These are phyloP conservation scores for Drosophila melanogaster DNA, from an alignment of 1,140 invertebrate genomes.

Conservation along the genomic window Release_6_plus_ISO1_MT NT_033777.3:24467501-24468000, in stretches of 20 bases:
- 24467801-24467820: constrained; percentile 44
- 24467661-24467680: constrained; percentile 67
- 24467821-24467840: constrained; percentile 3
- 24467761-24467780: constrained; percentile 61
- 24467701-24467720: constrained; percentile 68
- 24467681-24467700: constrained; percentile 81
- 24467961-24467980: constrained; percentile 55
- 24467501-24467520: not conserved
- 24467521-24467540: not conserved
- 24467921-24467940: constrained; percentile 73
- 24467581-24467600: constrained; percentile 67
- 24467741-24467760: constrained; percentile 41
- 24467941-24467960: constrained; percentile 72
- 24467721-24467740: constrained; percentile 61
- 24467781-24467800: constrained; percentile 35
- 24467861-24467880: constrained; percentile 64
- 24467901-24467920: constrained; percentile 70
- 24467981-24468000: constrained; percentile 75
- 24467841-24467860: constrained; percentile 11
- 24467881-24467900: constrained; percentile 62
- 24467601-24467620: constrained; percentile 82
- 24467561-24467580: constrained; percentile 17
- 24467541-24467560: not conserved
- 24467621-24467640: constrained; percentile 83
- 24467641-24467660: constrained; percentile 71